A percentile compares a stretch with the other conserved stretches of the same genome.
phyloP scores from a whole-genome alignment of 2,113 vertebrate genomes.

The Delphinapterus leucas region DNA sequence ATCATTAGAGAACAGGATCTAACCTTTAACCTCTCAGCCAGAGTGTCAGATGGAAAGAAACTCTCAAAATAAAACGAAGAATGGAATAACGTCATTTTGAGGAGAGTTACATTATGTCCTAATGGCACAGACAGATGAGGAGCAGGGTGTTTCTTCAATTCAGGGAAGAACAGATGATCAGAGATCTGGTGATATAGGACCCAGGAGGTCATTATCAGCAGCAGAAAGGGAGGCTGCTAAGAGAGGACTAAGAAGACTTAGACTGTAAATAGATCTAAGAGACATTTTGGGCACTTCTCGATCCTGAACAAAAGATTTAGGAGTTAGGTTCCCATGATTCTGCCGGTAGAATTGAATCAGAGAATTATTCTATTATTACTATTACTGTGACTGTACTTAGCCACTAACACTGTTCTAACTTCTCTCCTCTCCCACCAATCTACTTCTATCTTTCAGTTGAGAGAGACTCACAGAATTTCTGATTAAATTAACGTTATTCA shows the following conservation, averaged over 20 bases:
- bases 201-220: background rate
- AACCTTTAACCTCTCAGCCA: background rate
- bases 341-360: background rate
- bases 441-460: background rate
- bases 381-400: background rate
- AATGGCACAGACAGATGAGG: background rate
- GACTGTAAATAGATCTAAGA: background rate
- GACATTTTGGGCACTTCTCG: background rate
- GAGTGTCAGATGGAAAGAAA: background rate
- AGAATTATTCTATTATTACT: background rate
- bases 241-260: background rate
- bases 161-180: background rate
- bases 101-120: background rate
- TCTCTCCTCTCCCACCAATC: background rate
- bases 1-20: background rate
- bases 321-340: background rate
- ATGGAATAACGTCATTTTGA: background rate
- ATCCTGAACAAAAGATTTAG: background rate
- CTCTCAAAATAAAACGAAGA: background rate
- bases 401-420: background rate
- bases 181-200: background rate
- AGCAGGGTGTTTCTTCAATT: background rate
- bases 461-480: background rate
- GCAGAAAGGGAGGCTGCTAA: background rate
- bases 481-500: background rate